phyloP scores from a whole-genome alignment of 1,140 invertebrate species.

The Solenopsis invicta region DNA sequence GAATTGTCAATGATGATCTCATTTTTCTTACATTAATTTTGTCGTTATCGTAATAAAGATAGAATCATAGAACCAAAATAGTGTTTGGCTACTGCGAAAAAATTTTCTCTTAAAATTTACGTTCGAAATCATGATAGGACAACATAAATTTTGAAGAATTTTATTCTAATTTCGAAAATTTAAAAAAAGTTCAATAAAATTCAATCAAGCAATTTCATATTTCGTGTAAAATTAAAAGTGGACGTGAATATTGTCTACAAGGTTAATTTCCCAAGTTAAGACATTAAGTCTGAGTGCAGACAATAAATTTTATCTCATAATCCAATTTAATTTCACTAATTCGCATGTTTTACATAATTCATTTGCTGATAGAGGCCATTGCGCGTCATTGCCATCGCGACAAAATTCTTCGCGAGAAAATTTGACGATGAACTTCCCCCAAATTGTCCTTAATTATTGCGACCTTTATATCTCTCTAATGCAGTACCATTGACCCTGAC shows the following conservation, averaged over 20 bases:
- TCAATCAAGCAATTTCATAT: too few relatives aligned
- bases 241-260: background rate
- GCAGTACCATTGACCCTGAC: constrained; percentile 64
- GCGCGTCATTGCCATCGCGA: background rate
- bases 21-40: constrained; percentile 31
- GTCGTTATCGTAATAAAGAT: background rate
- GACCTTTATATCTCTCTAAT: constrained; percentile 53
- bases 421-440: constrained; percentile 14
- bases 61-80: background rate
- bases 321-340: background rate
- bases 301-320: background rate
- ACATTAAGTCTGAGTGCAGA: background rate
- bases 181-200: too few relatives aligned
- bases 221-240: background rate
- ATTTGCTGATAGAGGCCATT: background rate
- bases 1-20: background rate
- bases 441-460: constrained; percentile 55
- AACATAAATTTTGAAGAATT: too few relatives aligned
- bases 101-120: too few relatives aligned
- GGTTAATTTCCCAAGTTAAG: background rate
- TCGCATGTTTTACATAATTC: constrained; percentile 8
- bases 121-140: too few relatives aligned
- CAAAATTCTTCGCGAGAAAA: constrained; percentile 35
- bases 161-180: too few relatives aligned
- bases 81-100: too few relatives aligned